phyloP scores from a whole-genome alignment of 2,888 invertebrate genomes.

The Latrodectus elegans region DNA sequence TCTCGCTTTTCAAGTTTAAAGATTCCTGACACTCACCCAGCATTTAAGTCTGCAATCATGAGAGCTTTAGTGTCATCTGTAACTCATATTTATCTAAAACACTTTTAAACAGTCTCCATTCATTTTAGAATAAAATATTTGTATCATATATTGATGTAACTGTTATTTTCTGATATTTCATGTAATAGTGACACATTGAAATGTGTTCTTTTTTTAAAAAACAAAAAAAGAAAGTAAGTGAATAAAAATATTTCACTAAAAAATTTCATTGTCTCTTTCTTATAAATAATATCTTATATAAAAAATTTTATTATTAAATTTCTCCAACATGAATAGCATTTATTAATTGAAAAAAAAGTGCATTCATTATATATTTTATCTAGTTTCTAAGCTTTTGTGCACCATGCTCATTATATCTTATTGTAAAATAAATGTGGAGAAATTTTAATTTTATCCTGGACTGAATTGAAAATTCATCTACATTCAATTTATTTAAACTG shows the following conservation, averaged over 20 bases:
- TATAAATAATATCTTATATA: too few relatives aligned
- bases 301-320: too few relatives aligned
- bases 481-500: too few relatives aligned
- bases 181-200: slow-evolving; percentile 2
- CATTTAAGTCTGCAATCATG: background rate
- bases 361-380: too few relatives aligned
- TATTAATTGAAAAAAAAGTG: too few relatives aligned
- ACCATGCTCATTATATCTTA: too few relatives aligned
- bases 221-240: background rate
- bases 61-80: background rate
- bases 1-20: background rate
- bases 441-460: too few relatives aligned
- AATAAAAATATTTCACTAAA: background rate
- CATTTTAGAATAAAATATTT: background rate
- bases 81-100: background rate
- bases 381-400: too few relatives aligned
- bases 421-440: too few relatives aligned
- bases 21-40: background rate
- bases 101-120: background rate
- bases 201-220: background rate
- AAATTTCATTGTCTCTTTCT: too few relatives aligned
- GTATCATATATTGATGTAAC: slow-evolving; percentile 1
- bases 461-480: too few relatives aligned
- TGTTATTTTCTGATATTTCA: background rate
- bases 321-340: too few relatives aligned